Evolutionary conservation across 2,888 invertebrate species (phyloP).

Genomic region (Hipparchia sbordonii): DNA sequence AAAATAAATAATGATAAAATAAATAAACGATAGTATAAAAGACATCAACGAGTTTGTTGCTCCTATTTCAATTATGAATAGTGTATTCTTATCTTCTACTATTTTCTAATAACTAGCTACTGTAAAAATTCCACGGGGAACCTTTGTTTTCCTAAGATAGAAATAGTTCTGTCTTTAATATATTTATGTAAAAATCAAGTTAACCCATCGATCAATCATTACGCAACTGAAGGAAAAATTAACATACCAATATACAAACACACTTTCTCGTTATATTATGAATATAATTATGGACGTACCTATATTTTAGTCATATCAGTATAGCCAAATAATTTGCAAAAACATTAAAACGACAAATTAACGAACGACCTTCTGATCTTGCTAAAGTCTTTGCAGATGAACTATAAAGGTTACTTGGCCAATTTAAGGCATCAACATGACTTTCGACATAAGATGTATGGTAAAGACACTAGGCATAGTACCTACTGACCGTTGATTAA

Average conservation of each 20-base stretch:
- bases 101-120: too few species aligned
- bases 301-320: background rate
- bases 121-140: too few species aligned
- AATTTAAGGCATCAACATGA: conserved; percentile 59
- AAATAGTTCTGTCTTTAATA: too few species aligned
- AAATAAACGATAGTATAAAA: background rate
- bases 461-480: background rate
- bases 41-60: conserved; percentile 13
- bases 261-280: background rate
- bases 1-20: too few species aligned
- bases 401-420: conserved; percentile 66
- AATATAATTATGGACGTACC: background rate
- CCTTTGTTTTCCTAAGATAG: too few species aligned
- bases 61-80: too few species aligned
- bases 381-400: conserved; percentile 35
- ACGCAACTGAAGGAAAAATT: too few species aligned
- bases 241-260: too few species aligned
- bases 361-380: conserved; percentile 32
- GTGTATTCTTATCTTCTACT: too few species aligned
- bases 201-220: too few species aligned
- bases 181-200: too few species aligned
- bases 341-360: conserved; percentile 29
- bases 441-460: conserved; percentile 47
- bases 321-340: conserved; percentile 13
- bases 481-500: conserved; percentile 2